Evolutionary conservation across 2,888 invertebrate genomes (phyloP), one percentile per base, ranked within the genome.

Genomic region (Homarus gammarus): DNA sequence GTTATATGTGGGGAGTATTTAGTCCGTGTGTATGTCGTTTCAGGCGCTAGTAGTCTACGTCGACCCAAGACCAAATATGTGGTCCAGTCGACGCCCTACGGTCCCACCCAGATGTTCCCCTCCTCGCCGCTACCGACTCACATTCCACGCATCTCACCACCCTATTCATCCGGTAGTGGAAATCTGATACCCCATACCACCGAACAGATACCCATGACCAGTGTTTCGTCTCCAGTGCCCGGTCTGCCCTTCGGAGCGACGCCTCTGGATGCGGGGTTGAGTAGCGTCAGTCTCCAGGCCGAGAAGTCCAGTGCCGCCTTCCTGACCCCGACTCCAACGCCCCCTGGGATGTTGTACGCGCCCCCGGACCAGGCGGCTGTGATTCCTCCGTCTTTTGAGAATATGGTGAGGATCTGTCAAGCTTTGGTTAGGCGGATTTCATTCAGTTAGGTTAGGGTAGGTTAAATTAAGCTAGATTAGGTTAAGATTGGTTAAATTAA

Each of bases 331-430:
- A 27, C 44, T 12, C 18, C 75, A 5, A 2, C 2, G 8, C 15
- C 27, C 18, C 33, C 75, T 0, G 18, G 22, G 6, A 36, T 44
- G 22, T 75, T 44, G 12, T 49, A 38, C 12, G n/a, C 44, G 6
- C 27, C 0, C 0, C 22, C 64, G 8, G 27, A 27, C 27, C n/a
- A 64, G 5, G 27, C 72, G 36, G 22, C 82, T n/a, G 81, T 90
- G 10, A 78, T 90, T 18, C 90, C 90, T 68, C 49, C 85, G 15
- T 90, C 90, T 0, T 90, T 90, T 90, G 90, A 90, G 70, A 79
- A 61, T 51, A 90, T 90, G 90, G 89, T 89, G 64, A 81, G 73
- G 12, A n/a, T n/a, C n/a, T n/a, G n/a, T n/a, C n/a, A n/a, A 64
- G n/a, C n/a, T 70, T 5, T 72, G 72, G 31, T 72, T 72, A n/a